phyloP scores from a whole-genome alignment of 2,888 invertebrate genomes.

The Hanleya hanleyi region DNA sequence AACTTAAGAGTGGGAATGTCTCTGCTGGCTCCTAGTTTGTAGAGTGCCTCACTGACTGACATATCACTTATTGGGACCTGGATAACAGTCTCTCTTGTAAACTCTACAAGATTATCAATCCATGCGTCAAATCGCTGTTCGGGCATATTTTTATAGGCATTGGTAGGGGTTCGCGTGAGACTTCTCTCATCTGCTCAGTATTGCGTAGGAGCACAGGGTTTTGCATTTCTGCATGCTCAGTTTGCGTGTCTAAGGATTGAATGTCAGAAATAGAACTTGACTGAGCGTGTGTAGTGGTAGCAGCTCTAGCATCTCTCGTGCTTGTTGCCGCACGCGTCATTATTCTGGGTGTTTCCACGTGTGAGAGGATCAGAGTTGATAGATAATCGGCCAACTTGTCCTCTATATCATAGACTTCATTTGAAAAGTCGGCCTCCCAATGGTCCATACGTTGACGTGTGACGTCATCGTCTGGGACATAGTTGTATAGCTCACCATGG shows the following conservation, averaged over 20 bases:
- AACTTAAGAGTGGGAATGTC: constrained; percentile 2
- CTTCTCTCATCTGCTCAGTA: too few relatives aligned
- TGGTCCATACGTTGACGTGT: not conserved
- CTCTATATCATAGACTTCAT: not conserved
- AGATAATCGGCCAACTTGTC: not conserved
- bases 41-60: constrained; percentile 6
- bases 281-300: too few relatives aligned
- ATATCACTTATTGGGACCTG: not conserved
- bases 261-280: too few relatives aligned
- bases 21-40: constrained; percentile 7
- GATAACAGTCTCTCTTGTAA: not conserved
- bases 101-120: constrained; percentile 10
- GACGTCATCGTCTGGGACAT: not conserved
- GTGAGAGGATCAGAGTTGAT: not conserved
- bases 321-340: not conserved
- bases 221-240: too few relatives aligned
- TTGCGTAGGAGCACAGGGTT: too few relatives aligned
- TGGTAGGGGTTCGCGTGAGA: too few relatives aligned
- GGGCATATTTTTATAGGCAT: too few relatives aligned
- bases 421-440: not conserved
- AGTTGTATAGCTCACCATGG: not conserved
- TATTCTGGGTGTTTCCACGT: not conserved
- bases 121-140: constrained; percentile 2
- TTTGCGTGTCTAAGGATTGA: too few relatives aligned
- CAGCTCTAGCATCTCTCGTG: not conserved